These are phyloP conservation scores for Xyrauchen texanus DNA, from an alignment of 2,113 vertebrate genomes.

Conservation along the genomic window DNA sequence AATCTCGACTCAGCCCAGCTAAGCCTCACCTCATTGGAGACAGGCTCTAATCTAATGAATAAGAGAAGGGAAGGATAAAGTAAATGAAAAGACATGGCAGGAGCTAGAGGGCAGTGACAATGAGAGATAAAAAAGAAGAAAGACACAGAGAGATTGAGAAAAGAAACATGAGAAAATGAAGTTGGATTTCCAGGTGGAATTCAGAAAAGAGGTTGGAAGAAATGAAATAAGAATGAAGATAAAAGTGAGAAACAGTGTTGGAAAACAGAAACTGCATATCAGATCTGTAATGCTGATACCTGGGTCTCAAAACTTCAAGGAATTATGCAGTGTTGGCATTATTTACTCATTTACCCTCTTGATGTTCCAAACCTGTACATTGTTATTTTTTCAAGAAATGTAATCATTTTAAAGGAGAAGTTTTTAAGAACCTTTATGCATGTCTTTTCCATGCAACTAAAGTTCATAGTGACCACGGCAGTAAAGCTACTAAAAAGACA, in stretches of 20 bases:
- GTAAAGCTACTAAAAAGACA: no score
- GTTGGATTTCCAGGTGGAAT: background rate
- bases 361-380: background rate
- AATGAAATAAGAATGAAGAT: background rate
- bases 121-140: conserved; percentile 23
- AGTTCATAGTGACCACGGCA: no score
- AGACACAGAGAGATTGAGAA: background rate
- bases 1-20: conserved; percentile 17
- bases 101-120: conserved; percentile 18
- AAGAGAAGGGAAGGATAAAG: conserved; percentile 18
- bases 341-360: background rate
- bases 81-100: background rate
- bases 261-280: background rate
- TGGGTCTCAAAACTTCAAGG: background rate
- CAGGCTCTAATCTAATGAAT: conserved; percentile 7
- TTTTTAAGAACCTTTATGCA: background rate
- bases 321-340: background rate
- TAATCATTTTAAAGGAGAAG: background rate
- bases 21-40: conserved; percentile 36
- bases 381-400: background rate
- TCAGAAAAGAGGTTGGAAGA: conserved; percentile 12
- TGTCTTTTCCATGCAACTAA: background rate
- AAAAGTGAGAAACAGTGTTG: background rate
- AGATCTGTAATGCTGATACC: background rate
- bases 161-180: background rate